Base-by-base conservation (phyloP, 92 coral and sea anemone species). In the Montipora capitata region DNA sequence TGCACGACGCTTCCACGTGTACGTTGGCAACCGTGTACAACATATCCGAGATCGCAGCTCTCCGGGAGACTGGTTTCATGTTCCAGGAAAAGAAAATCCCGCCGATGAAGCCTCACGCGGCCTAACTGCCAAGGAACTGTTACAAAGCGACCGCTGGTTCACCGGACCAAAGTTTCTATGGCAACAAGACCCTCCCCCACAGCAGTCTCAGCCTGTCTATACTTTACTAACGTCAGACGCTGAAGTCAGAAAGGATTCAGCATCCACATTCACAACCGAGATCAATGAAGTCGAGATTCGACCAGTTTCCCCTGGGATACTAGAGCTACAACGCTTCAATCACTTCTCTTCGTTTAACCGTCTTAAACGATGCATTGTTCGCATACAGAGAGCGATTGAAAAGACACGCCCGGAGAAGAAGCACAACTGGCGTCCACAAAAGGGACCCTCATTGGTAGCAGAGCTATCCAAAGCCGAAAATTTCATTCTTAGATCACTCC, bases 91-190 rank as follows among this genome's bases (percentile, higher is more conserved):
- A 45, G 56, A 45, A 5, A 72, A 72, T 41, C 77, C 77, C 7
- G 77, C 77, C 27, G 14, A 72, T 0, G 39, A 72, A 42, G 77
- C 77, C 58, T 72, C 77, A 8, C 61, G 59, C 11, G 89, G 86
- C 7, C 86, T 90, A 7, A 59, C 79, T 41, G 81, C 79, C 17
- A 59, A 15, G 61, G 67, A 83, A 58, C 18, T 59, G 13, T 2
- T 84, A 15, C 5, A 59, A 54, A 83, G 54, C 43, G 16, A 59
- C n/a, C 20, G 88, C 8, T 87, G 86, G 86, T 79, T 87, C 72
- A 68, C 5, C 27, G 92, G 93, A 39, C 93, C 89, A 11, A 72
- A 49, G 59, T 89, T 89, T 57, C 77, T 89, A 40, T 68, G 72
- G 83, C 54, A 83, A 57, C 51, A 45, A 45, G 78, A 88, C 58